Evolutionary conservation across 2,888 invertebrate genomes (phyloP), one percentile per base, ranked within the genome.

Genomic region (Morinoia aosen): DNA sequence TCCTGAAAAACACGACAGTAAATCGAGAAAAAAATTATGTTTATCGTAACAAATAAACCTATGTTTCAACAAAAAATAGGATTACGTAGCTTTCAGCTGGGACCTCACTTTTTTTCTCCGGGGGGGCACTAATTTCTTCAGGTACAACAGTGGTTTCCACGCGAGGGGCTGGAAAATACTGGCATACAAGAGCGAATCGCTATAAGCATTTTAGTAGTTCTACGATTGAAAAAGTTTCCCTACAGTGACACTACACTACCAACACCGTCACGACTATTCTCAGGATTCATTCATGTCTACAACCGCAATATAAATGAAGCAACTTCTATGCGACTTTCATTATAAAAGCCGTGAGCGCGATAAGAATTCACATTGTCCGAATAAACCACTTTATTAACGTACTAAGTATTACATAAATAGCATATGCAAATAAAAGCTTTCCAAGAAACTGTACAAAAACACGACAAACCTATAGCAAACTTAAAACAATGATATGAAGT

Each of bases 401-500:
- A 76, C 19, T 76, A 33, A 16, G 25, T 33, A 76, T 33, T 76
- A 33, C 61, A 76, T 76, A 76, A 76, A 76, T 76, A 76, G 33
- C 76, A 76, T 33, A 25, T 33, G 8, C 76, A 76, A 76, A 76
- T 76, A 76, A 76, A 76, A 76, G 76, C 33, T 76, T 76, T 76
- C 25, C 76, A 33, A 76, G 61, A 76, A 76, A 76, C 33, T 76
- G 25, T 76, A 76, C 76, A 76, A 10, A 76, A 76, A 16, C 33
- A 76, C 76, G 76, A 76, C 19, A 25, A 76, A 76, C 33, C 76
- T 76, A 76, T 33, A 33, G 76, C 76, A 76, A 76, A 76, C 76
- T 76, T 76, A 76, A 76, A 76, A 76, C 33, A 33, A 76, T 76
- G 76, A 76, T 76, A 76, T 76, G 76, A 76, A 76, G 76, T 76